Evolutionary conservation across 1,140 invertebrate species (phyloP), one percentile per base, ranked within the genome.

Genomic region (Aphelenchoides besseyi): DNA sequence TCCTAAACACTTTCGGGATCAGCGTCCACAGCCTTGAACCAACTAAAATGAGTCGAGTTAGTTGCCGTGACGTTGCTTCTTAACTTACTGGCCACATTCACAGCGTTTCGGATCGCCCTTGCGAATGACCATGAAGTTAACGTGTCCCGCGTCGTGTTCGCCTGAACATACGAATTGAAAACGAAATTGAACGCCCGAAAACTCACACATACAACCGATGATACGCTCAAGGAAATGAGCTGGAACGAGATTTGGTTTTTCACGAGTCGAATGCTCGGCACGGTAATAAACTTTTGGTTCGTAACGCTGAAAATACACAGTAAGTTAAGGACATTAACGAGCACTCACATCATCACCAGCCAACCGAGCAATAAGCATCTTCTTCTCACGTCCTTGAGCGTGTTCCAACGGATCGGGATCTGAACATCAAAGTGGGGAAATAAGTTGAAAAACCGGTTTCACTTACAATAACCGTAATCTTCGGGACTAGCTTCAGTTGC

Each of bases 91-190:
- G 3, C 75, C 77, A 41, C 78, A 79, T 68, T 79, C 79, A 83
- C 95, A 98, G 73, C 95, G 90, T 79, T 92, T 91, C 37, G 92
- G 90, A 75, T 90, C 89, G 18, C 92, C 94, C 85, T 91, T 88
- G 85, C 95, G 90, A 75, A 98, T 85, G 91, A 92, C 94, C 90
- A 97, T 94, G 91, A 92, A 98, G 81, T 90, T 91, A 74, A 97
- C 89, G 72, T 88, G 87, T 68, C 90, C 90, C 23, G 92, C 88
- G 83, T 97, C 94, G 86, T 94, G 92, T 86, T 97, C 92, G 86
- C 87, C 87, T 88, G 74, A 67, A 74, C 69, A 29, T 33, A 28
- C 55, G 5, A 18, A 16, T 74, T 69, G 0, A 74, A n/a, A 32
- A 48, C 12, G 12, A 72, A 32, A 8, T 29, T 8, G 32, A 33